Conservation (phyloP, 2,888 invertebrate species). For the Spilarctia lutea region DNA sequence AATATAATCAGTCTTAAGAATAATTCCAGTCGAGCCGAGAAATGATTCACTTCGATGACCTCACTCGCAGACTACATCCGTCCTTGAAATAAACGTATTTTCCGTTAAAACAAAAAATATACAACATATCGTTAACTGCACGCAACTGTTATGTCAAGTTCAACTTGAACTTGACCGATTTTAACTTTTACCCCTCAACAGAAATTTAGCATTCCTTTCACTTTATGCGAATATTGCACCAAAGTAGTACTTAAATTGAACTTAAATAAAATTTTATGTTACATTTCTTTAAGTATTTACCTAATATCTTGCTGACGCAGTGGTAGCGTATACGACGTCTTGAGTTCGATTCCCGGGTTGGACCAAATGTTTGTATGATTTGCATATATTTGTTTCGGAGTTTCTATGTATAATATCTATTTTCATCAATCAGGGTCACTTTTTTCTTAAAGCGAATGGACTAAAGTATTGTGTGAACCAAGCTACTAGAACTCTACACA, state of each 20-base stretch:
- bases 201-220: not conserved
- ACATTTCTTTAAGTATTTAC: not conserved
- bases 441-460: too few species aligned
- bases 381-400: too few species aligned
- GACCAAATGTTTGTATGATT: too few species aligned
- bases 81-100: not conserved
- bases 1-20: too few species aligned
- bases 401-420: too few species aligned
- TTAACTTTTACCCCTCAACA: conserved; percentile 10
- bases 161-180: conserved; percentile 15
- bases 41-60: not conserved
- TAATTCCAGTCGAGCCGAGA: too few species aligned
- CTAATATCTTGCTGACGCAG: too few species aligned
- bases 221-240: not conserved
- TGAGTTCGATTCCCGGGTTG: too few species aligned
- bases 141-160: not conserved
- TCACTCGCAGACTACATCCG: not conserved
- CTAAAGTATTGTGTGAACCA: too few species aligned
- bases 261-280: not conserved
- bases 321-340: too few species aligned
- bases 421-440: too few species aligned
- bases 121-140: not conserved
- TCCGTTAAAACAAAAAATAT: not conserved
- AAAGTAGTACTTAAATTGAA: not conserved
- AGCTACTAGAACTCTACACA: too few species aligned